Evolutionary conservation across 2,888 invertebrate genomes (phyloP), one percentile per base, ranked within the genome.

Genomic region (Thereva nobilitata): DNA sequence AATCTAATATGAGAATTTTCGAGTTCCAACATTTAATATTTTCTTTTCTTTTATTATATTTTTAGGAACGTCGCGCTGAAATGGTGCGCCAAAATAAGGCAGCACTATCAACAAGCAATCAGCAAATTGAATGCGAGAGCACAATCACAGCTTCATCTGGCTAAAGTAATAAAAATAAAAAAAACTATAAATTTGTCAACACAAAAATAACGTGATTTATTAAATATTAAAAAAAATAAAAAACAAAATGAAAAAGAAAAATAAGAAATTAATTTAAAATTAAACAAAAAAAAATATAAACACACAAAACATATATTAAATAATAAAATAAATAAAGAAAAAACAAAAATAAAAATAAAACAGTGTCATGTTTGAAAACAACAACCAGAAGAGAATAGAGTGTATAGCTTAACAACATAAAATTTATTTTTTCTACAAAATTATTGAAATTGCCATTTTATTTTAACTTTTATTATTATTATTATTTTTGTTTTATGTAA

Each of bases 21-120:
- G n/a, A 23, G 23, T 23, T 23, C 23, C 23, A 23, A 23, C 23
- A 23, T 23, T 23, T 23, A 23, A 23, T 23, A 23, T 34, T 73
- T n/a, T n/a, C 54, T 34, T 44, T 10, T 57, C 5, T 50, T 52
- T 10, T 68, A 7, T 65, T 35, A 37, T 59, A 34, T 52, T 50
- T 72, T 79, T 84, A 96, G 95, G 95, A 95, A 83, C 90, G 91
- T 77, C 93, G 93, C 78, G 93, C 93, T 59, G 94, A 94, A 82
- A 82, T 91, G 75, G 95, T 95, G 74, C 91, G 95, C 76, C 93
- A 92, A 84, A 95, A 95, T 83, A 95, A 94, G 84, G 89, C 87
- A 76, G 77, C 78, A 34, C 74, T 74, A 68, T 41, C 77, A 73
- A 74, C 75, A 75, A 54, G 75, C 67, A 86, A 86, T 74, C 45